Evolutionary conservation across 1,140 invertebrate species (phyloP).

Genomic region (Zaprionus taronus): DNA sequence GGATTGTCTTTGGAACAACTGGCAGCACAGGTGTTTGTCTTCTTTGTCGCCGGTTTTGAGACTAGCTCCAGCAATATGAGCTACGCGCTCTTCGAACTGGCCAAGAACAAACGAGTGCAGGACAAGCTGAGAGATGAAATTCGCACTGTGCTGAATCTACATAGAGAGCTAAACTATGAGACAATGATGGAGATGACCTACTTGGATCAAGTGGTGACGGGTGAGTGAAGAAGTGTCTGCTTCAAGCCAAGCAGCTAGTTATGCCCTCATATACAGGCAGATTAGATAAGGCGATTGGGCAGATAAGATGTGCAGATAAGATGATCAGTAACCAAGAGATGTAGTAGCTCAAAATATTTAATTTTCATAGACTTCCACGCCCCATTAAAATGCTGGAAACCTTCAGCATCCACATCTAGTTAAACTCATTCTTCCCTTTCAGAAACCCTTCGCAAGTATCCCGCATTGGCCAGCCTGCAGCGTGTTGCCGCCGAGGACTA

Average conservation of each 20-base stretch:
- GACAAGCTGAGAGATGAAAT: slow-evolving; percentile 84
- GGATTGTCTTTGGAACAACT: slow-evolving; percentile 48
- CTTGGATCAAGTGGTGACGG: slow-evolving; percentile 73
- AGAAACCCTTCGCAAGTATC: slow-evolving; percentile 86
- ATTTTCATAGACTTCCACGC: too few species aligned
- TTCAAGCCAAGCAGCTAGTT: too few species aligned
- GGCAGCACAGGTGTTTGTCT: slow-evolving; percentile 84
- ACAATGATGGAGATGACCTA: slow-evolving; percentile 79
- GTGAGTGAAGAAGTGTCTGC: slow-evolving; percentile 29
- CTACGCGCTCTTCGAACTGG: slow-evolving; percentile 85
- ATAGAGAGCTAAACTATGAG: slow-evolving; percentile 72
- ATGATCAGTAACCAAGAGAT: too few species aligned
- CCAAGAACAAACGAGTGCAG: slow-evolving; percentile 86
- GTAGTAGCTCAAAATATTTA: too few species aligned
- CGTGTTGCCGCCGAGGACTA: slow-evolving; percentile 85
- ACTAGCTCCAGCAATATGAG: slow-evolving; percentile 86
- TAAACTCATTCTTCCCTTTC: slow-evolving; percentile 1
- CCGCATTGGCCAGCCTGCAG: slow-evolving; percentile 85
- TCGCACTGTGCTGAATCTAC: slow-evolving; percentile 84
- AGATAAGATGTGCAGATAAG: neutral
- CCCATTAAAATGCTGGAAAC: too few species aligned
- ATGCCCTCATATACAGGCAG: too few species aligned
- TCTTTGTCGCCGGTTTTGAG: slow-evolving; percentile 87
- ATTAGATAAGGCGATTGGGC: neutral
- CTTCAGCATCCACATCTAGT: too few species aligned